Percentiles rank a stretch among this genome's conserved stretches.
phyloP scores from a whole-genome alignment of 2,888 invertebrate genomes.

The Sminthurinus aureus region DNA sequence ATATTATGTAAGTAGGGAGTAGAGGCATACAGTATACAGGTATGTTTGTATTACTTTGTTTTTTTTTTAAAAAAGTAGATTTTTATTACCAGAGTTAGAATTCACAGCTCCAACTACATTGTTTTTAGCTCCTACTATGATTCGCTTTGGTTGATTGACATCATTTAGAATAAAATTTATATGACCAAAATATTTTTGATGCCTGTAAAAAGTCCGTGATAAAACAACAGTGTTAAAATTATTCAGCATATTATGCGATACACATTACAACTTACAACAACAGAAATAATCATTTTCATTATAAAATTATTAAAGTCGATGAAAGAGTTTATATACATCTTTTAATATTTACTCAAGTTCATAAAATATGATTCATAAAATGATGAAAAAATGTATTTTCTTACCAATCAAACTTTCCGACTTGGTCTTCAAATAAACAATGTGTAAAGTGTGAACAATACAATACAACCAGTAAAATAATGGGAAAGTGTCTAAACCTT shows the following conservation, averaged over 20 bases:
- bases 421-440: conserved; percentile 55
- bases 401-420: conserved; percentile 59
- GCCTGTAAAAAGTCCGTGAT: conserved; percentile 73
- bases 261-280: too few relatives aligned
- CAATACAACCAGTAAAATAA: neutral
- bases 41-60: too few relatives aligned
- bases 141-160: conserved; percentile 72
- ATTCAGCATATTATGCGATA: conserved; percentile 30
- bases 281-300: too few relatives aligned
- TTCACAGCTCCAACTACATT: conserved; percentile 86
- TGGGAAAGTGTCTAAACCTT: neutral
- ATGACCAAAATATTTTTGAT: conserved; percentile 82
- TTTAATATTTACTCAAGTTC: too few relatives aligned
- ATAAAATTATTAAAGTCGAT: too few relatives aligned
- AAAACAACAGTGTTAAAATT: too few relatives aligned
- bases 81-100: conserved; percentile 78
- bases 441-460: neutral
- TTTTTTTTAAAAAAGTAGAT: too few relatives aligned
- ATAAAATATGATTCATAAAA: too few relatives aligned
- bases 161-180: conserved; percentile 80
- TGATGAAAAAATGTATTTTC: neutral
- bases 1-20: too few relatives aligned
- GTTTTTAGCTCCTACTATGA: conserved; percentile 83
- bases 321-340: too few relatives aligned
- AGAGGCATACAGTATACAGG: too few relatives aligned